Percentiles rank a stretch among this genome's conserved stretches.
Evolutionary conservation across 2,797 vertebrate species (phyloP).

Genomic region (Premnoplex brunnescens): DNA sequence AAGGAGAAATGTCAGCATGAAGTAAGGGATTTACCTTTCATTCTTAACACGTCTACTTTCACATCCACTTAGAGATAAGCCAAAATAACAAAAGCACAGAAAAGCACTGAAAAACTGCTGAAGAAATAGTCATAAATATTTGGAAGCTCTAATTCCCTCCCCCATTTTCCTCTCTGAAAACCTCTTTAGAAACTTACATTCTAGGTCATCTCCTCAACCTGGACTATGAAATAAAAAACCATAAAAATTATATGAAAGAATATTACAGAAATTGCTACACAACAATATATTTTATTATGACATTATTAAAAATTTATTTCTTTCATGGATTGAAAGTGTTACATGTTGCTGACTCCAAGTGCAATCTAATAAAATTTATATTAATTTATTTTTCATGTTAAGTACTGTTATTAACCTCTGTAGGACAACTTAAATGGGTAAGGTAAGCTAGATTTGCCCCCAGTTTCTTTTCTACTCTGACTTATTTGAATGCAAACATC

Average conservation of each 20-base stretch:
- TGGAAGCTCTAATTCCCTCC: neutral
- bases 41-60: neutral
- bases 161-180: neutral
- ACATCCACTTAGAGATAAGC: neutral
- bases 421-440: neutral
- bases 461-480: neutral
- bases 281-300: neutral
- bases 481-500: slow-evolving; percentile 7
- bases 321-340: neutral
- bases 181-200: neutral
- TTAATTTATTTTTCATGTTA: neutral
- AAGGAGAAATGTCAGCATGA: neutral
- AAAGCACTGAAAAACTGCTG: neutral
- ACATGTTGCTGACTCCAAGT: neutral
- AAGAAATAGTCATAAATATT: neutral
- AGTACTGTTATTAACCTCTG: neutral
- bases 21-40: neutral
- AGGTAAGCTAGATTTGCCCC: neutral
- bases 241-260: neutral
- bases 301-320: rapidly evolving
- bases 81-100: neutral
- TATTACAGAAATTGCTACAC: neutral
- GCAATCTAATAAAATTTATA: neutral
- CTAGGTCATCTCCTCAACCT: neutral
- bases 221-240: neutral